These are phyloP conservation scores for Arothron firmamentum DNA, from an alignment of 2,113 vertebrate species.

Conservation along the genomic window DNA sequence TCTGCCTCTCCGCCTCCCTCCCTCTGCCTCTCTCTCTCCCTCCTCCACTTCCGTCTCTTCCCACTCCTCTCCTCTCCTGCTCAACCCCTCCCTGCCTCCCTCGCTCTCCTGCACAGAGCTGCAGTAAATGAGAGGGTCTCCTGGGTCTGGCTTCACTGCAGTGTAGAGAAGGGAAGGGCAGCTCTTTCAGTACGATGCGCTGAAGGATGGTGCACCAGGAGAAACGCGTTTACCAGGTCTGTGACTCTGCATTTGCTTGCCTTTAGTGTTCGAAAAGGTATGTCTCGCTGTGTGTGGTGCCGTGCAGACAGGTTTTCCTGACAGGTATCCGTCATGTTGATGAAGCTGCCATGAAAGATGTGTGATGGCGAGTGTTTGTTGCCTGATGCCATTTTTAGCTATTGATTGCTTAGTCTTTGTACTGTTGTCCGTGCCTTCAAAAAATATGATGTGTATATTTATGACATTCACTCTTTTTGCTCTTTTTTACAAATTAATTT, in stretches of 20 bases:
- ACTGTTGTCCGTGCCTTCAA: slow-evolving; percentile 1
- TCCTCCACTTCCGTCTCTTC: slow-evolving; percentile 36
- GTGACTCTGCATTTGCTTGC: slow-evolving; percentile 35
- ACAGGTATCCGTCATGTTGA: slow-evolving; percentile 35
- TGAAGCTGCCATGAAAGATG: slow-evolving; percentile 46
- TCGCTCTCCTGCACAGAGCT: slow-evolving; percentile 56
- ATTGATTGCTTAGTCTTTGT: neutral
- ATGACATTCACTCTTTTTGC: neutral
- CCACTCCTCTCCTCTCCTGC: neutral
- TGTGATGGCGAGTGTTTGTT: slow-evolving; percentile 39
- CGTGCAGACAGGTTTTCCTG: slow-evolving; percentile 17
- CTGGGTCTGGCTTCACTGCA: slow-evolving; percentile 75
- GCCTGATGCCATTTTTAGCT: slow-evolving; percentile 6
- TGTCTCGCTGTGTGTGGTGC: neutral
- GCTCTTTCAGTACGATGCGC: slow-evolving; percentile 64
- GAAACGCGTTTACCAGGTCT: slow-evolving; percentile 80
- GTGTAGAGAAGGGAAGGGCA: slow-evolving; percentile 68
- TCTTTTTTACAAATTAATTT: neutral
- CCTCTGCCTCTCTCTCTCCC: slow-evolving; percentile 34
- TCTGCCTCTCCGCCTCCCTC: slow-evolving; percentile 26
- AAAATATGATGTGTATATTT: neutral
- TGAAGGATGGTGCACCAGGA: slow-evolving; percentile 80
- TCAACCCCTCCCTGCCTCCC: slow-evolving; percentile 8
- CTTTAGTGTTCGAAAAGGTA: neutral
- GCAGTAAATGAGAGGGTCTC: slow-evolving; percentile 71